Base-by-base conservation (phyloP, 2,113 vertebrate species). In the Neogobius melanostomus region DNA sequence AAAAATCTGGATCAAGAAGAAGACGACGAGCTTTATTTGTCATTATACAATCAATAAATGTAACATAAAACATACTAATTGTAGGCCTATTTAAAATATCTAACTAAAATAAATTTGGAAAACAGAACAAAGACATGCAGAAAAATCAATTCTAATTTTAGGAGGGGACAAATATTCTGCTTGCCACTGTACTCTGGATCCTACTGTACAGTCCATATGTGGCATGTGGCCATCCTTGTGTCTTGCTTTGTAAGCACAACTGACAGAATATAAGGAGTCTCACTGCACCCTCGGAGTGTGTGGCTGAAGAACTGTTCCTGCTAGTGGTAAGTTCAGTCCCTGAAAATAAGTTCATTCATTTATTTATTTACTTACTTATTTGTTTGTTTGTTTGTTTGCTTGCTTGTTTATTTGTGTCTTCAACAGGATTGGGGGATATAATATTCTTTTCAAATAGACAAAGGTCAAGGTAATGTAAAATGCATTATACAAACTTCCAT, bases 221-320 rank as follows among this genome's bases (percentile, higher is more conserved):
- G 82, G 76, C 6, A 46, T 17, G 54, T 6, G 28, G 11, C 8
- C 64, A 65, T 16, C 49, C 54, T 74, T 44, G 56, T n/a, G 43
- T 48, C 75, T 11, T 87, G 78, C 85, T 66, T 57, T 70, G 76
- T 66, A 77, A 77, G 76, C 82, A 83, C 71, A 43, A 10, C 15
- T 15, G 42, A 73, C 42, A 7, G 43, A 71, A 85, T 82, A 85
- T 75, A 88, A 88, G 79, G 72, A 1, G 56, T 42, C 16, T 21
- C 11, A 44, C 59, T 15, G 14, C 16, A 28, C 59, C 28, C 6
- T 61, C 21, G 64, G 43, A 44, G 52, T 71, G 69, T 74, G 77
- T 79, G 79, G 79, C 74, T 16, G 81, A 68, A 36, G 72, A 77
- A 72, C 46, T 49, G 59, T 49, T 72, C 44, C 70, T 53, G 60